These are phyloP conservation scores for Philereme vetulata DNA, from an alignment of 2,888 invertebrate genomes.

Conservation along the genomic window DNA sequence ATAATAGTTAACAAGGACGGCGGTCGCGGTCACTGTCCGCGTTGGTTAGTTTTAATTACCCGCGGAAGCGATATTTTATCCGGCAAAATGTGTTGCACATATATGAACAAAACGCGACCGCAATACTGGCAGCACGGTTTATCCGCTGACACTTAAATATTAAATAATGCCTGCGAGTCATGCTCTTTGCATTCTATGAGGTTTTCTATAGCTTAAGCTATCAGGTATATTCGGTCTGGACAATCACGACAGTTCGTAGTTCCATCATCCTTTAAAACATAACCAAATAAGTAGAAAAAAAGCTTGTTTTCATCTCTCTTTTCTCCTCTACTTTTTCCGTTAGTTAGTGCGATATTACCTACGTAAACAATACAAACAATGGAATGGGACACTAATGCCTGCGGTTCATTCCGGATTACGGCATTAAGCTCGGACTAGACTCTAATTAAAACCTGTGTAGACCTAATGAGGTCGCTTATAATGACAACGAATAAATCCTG, in stretches of 20 bases:
- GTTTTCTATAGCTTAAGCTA: conserved; percentile 5
- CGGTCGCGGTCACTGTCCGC: conserved; percentile 51
- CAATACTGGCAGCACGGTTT: conserved; percentile 49
- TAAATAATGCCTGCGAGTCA: conserved; percentile 37
- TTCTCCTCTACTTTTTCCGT: no score
- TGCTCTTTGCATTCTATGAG: conserved; percentile 6
- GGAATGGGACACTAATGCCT: conserved; percentile 26
- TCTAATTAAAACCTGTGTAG: conserved; percentile 74
- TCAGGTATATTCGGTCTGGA: background rate
- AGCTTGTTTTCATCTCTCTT: no score
- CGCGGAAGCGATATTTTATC: conserved; percentile 69
- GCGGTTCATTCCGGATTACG: conserved; percentile 50
- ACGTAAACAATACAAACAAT: conserved; percentile 36
- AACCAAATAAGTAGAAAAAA: no score
- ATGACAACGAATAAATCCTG: conserved; percentile 78
- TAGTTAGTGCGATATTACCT: no score
- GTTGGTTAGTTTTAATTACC: conserved; percentile 73
- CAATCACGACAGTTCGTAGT: background rate
- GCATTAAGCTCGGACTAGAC: conserved; percentile 51
- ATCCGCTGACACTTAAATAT: conserved; percentile 45
- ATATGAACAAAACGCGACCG: conserved; percentile 57
- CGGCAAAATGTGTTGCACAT: conserved; percentile 59
- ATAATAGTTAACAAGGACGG: conserved; percentile 61
- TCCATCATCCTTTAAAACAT: background rate
- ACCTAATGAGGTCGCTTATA: conserved; percentile 73